phyloP scores from a whole-genome alignment of 2,797 vertebrate species.

The Catharus ustulatus region DNA sequence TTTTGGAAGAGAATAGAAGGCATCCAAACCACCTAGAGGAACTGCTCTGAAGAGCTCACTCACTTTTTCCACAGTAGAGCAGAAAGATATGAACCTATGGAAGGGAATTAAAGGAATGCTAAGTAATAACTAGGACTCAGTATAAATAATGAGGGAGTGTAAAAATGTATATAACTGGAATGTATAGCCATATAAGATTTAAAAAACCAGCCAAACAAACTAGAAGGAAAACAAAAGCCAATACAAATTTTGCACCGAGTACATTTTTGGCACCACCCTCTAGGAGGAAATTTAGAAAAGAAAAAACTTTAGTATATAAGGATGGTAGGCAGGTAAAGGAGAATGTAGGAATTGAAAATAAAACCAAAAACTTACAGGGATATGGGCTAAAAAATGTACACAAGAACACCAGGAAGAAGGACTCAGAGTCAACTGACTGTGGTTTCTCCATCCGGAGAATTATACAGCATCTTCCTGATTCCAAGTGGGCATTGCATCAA shows the following conservation, averaged over 20 bases:
- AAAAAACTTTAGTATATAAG: neutral
- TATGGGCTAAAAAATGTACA: conserved; percentile 12
- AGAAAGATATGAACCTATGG: neutral
- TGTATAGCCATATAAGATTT: neutral
- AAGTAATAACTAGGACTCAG: neutral
- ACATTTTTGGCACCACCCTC: neutral
- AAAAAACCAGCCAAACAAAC: neutral
- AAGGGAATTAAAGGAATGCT: neutral
- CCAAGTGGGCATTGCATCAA: conserved; percentile 33
- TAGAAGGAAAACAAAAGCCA: neutral
- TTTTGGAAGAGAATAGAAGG: neutral
- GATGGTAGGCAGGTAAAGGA: neutral
- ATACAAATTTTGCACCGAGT: neutral
- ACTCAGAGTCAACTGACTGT: conserved; percentile 5
- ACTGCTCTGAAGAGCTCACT: neutral
- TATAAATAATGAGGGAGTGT: conserved; percentile 11
- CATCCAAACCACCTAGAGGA: neutral
- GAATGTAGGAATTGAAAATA: conserved; percentile 1
- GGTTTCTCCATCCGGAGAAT: conserved; percentile 13
- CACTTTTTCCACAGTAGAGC: neutral
- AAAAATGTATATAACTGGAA: conserved; percentile 28
- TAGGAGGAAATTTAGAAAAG: neutral
- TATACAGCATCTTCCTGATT: conserved; percentile 1
- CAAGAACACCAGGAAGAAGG: conserved; percentile 1
- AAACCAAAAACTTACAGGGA: neutral